Percentiles rank a stretch among this genome's conserved stretches.
Conservation (phyloP, 2,888 invertebrate genomes). For the Trachelus iudaicus region DNA sequence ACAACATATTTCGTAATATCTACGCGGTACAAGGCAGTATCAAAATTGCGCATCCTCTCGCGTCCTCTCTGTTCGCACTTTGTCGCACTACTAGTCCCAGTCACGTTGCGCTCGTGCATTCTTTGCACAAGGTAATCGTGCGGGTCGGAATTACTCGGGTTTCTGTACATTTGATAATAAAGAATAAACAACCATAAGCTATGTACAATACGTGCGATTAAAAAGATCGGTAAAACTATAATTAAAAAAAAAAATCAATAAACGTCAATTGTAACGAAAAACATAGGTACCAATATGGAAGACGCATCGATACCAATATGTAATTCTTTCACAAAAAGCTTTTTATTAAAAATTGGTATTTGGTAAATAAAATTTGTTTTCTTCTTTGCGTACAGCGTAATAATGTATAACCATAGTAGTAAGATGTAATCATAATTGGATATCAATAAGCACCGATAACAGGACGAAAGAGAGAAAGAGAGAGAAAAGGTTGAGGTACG, state of each 20-base stretch:
- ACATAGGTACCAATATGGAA: neutral
- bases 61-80: too few species aligned
- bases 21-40: neutral
- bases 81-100: too few species aligned
- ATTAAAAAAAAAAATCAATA: neutral
- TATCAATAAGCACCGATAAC: constrained; percentile 21
- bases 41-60: too few species aligned
- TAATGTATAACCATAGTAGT: constrained; percentile 41
- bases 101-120: too few species aligned
- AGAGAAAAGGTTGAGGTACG: neutral
- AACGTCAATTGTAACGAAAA: neutral
- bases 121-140: too few species aligned
- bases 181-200: too few species aligned
- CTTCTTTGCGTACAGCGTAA: constrained; percentile 42
- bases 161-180: too few species aligned
- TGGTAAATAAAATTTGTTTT: constrained; percentile 51
- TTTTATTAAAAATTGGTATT: constrained; percentile 51
- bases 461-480: neutral
- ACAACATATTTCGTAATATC: neutral
- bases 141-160: too few species aligned
- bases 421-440: constrained; percentile 39
- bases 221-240: too few species aligned
- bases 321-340: constrained; percentile 34
- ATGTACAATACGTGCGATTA: too few species aligned
- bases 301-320: neutral